Percentiles rank a stretch among this genome's conserved stretches.
Conservation (phyloP, 2,888 invertebrate species). For the Clostera curtula region DNA sequence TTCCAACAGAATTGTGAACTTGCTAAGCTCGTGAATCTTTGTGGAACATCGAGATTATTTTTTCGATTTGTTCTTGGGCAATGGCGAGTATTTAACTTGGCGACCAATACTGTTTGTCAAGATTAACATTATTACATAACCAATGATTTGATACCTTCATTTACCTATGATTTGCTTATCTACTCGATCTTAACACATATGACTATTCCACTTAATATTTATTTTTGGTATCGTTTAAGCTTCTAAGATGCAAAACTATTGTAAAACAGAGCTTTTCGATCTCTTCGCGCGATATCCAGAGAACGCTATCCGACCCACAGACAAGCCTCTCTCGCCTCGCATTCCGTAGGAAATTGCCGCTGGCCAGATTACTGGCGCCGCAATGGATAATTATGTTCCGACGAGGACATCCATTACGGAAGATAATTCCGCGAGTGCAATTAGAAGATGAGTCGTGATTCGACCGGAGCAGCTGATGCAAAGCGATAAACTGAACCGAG, state of each 20-base stretch:
- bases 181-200: too few species aligned
- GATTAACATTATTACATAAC: too few species aligned
- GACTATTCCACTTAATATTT: too few species aligned
- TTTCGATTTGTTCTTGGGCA: constrained; percentile 45
- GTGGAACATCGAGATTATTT: constrained; percentile 32
- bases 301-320: constrained; percentile 55
- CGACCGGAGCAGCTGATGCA: constrained; percentile 32
- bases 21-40: constrained; percentile 23
- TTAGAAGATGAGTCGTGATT: constrained; percentile 56
- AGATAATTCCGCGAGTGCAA: constrained; percentile 60
- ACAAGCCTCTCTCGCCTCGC: constrained; percentile 37
- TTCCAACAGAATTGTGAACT: constrained; percentile 19
- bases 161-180: too few species aligned
- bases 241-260: too few species aligned
- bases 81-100: constrained; percentile 16
- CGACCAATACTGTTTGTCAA: too few species aligned
- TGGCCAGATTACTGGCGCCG: constrained; percentile 56
- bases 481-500: constrained; percentile 32
- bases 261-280: constrained; percentile 38
- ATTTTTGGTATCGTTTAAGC: too few species aligned
- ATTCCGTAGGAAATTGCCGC: constrained; percentile 56
- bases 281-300: constrained; percentile 39
- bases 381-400: constrained; percentile 55
- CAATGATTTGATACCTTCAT: too few species aligned
- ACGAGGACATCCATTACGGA: constrained; percentile 62